Base-by-base conservation (phyloP, 2,113 vertebrate genomes). In the Struthidea cinerea region DNA sequence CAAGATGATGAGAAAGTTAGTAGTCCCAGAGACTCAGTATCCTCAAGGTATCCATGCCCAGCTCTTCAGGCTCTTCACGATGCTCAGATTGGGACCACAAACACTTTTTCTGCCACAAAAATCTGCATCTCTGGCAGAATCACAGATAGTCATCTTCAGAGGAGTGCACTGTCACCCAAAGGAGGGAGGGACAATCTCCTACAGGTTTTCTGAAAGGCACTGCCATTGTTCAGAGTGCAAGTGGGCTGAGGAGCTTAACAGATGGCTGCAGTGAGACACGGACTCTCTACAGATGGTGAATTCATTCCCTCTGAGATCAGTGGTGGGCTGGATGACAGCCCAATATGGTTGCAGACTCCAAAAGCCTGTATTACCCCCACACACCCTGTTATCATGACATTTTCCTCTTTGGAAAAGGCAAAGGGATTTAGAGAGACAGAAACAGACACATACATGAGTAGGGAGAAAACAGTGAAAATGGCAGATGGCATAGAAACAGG, bases 221-320 rank as follows among this genome's bases (percentile, higher is more conserved):
- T 96, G 68, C 85, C 91, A 95, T 83, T 97, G 97, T 96, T 97
- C 89, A 95, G 84, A 94, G 84, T 81, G 87, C 97, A 98, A 97
- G 97, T 97, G 97, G 97, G 94, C 88, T 97, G 90, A 96, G 84
- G 84, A 96, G 87, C 94, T 92, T 87, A 97, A 96, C 97, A 98
- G 97, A 98, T 98, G 97, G 98, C 47, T 87, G 91, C 94, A 92
- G 95, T 94, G 96, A 97, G 97, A 95, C 95, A 97, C 64, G 94
- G 96, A 96, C 87, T 96, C 83, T 97, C 86, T 97, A 44, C 97
- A 98, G 97, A 98, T 98, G 97, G 97, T 87, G 76, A 78, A 92
- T 95, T 97, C 91, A 96, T 92, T 98, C 94, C 93, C 92, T 97
- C 68, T 5, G 87, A 95, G 92, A 91, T 84, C 76, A 69, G 82